Evolutionary conservation across 2,113 vertebrate species (phyloP), one percentile per base, ranked within the genome.

Genomic region (Aegithalos caudatus): DNA sequence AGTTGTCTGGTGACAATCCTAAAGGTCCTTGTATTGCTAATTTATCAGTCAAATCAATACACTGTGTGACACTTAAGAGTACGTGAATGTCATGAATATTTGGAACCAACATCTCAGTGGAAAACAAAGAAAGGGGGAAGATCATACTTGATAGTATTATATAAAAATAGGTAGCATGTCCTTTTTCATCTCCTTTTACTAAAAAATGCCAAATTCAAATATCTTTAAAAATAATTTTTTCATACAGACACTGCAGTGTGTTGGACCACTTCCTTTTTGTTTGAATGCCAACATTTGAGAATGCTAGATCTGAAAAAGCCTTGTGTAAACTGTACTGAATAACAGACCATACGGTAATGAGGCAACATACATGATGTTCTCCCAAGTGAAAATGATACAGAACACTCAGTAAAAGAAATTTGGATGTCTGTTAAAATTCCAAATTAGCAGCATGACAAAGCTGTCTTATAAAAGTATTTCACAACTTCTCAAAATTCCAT

Each of bases 351-450:
- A 72, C 45, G 86, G 82, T 85, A 88, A 92, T 71, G 72, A 90
- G 71, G 58, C 57, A 93, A 88, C 88, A 94, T 73, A 91, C 83
- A 81, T 85, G 44, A 84, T 91, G 88, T 96, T 93, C 91, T 95
- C 92, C 48, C 62, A 93, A 95, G 45, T 77, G 67, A 93, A 92
- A 94, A 86, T 84, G 54, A 54, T 81, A 81, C 40, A 78, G 51
- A 94, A 78, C 31, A 1, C 31, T 72, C 70, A 45, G 78, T 87
- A 67, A 93, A 90, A 87, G 58, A 80, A 61, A 15, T 33, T 50
- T 81, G 33, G 7, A 33, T 66, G 42, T 69, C 50, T 94, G 42
- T 72, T 87, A 86, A 70, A 92, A 77, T 86, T 60, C 57, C 18
- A 79, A 65, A 72, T 74, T 48, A 92, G 66, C 76, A 88, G 17